Evolutionary conservation across 2,113 vertebrate genomes (phyloP), one percentile per base, ranked within the genome.

Genomic region (Cyanistes caeruleus): DNA sequence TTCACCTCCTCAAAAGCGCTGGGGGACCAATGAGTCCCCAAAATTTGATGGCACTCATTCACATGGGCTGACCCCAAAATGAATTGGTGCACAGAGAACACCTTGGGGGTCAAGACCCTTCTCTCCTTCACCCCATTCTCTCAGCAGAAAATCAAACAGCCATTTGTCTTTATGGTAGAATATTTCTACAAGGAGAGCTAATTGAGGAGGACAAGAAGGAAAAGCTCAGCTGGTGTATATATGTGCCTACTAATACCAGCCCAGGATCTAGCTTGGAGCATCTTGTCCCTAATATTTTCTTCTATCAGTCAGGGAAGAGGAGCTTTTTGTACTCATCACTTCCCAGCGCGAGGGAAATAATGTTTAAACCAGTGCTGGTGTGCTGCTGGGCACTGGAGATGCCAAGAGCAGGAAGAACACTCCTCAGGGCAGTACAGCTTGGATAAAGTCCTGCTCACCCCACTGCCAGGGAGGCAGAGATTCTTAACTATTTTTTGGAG

Each of bases 21-120:
- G 1, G 14, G 24, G 1, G 5, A 37, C 43, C 30, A 33, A 8
- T 7, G 13, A 4, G 16, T 33, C 35, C 30, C 39, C 21, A 16
- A 30, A 58, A 31, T 15, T 15, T 35, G n/a, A 31, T 33, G 56
- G 1, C 31, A 1, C 27, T 75, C 3, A 0, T 87, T 77, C 7
- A 2, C 9, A 1, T 9, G 10, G 65, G 18, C 48, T 94, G 79
- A 51, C 30, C 63, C 17, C 3, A 1, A 30, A 27, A 12, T 43
- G n/a, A 69, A 23, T 0, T 7, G 14, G 7, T 39, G 24, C 2
- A 1, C 44, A 39, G 33, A 25, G 27, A n/a, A 24, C 53, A 60
- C 7, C 13, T 43, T 0, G 0, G 6, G 11, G 15, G 6, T 31
- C 48, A 78, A 59, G 15, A 39, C 9, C 20, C 23, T 33, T 62